Base-by-base conservation (phyloP, 2,113 vertebrate species). In the Naja naja region DNA sequence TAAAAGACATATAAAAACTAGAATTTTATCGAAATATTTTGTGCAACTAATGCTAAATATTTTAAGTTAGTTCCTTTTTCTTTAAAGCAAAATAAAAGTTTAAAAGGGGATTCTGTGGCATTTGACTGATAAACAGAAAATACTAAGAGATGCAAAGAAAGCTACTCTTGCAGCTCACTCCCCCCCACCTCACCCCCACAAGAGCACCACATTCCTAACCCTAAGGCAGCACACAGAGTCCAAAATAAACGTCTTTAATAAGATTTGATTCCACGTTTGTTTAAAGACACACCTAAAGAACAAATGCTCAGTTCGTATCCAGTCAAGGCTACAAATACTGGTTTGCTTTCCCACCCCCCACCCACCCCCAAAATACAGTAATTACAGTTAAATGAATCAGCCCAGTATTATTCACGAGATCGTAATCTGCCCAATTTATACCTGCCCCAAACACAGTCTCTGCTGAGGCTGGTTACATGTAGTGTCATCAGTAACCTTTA, bases 1-100 rank as follows among this genome's bases (percentile, higher is more conserved):
- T 98, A 99, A 98, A 99, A 98, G 97, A 98, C 98, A 98, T 99
- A 99, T 98, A 99, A 99, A 99, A 99, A 99, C 98, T 99, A 99
- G 98, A 99, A 98, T 98, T 98, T 98, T 98, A 98, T 98, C 98
- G 98, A 98, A 98, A 98, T 97, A 97, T 98, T 98, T 98, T 98
- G 98, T 98, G 97, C 97, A 98, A 98, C 98, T 98, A 98, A 99
- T 97, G 98, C 98, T 98, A 98, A 97, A 98, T 98, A 98, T 98
- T 98, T 97, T 98, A 98, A 98, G 97, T 98, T 98, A 98, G 97
- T 97, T 98, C 98, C 97, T 95, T 97, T 98, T 97, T 97, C 96
- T 96, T 97, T 97, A 97, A 98, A 97, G 97, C 98, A 98, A 98
- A 98, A 98, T 98, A 98, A 97, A 97, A 98, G 96, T 97, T 98